A percentile compares a stretch with the other conserved stretches of the same genome.
Evolutionary conservation across 2,797 vertebrate species (phyloP).

Genomic region (Nothura maculosa): DNA sequence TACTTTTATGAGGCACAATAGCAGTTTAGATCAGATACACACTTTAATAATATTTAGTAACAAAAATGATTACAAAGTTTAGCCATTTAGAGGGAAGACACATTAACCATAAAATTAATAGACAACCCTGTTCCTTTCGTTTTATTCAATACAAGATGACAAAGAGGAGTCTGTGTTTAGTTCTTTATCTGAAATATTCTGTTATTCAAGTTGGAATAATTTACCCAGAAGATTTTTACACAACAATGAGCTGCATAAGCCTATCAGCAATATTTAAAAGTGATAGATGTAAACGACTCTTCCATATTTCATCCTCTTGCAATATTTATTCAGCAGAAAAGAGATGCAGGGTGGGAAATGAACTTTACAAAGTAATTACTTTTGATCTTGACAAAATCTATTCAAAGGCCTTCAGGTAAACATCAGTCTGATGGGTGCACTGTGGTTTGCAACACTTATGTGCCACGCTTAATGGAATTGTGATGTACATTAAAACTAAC

Average conservation of each 20-base stretch:
- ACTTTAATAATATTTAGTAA: slow-evolving; percentile 42
- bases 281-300: slow-evolving; percentile 64
- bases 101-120: slow-evolving; percentile 30
- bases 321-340: slow-evolving; percentile 79
- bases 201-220: slow-evolving; percentile 56
- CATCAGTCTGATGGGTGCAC: slow-evolving; percentile 16
- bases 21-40: slow-evolving; percentile 30
- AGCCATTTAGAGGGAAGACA: slow-evolving; percentile 10
- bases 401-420: slow-evolving; percentile 76
- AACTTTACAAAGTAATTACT: slow-evolving; percentile 82
- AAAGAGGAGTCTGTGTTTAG: slow-evolving; percentile 22
- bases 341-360: slow-evolving; percentile 64
- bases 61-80: slow-evolving; percentile 36
- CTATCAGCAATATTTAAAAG: slow-evolving; percentile 66
- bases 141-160: slow-evolving; percentile 35
- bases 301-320: slow-evolving; percentile 65
- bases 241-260: slow-evolving; percentile 44
- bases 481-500: slow-evolving; percentile 6
- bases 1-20: slow-evolving; percentile 24
- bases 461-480: slow-evolving; percentile 30
- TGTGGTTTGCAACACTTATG: neutral
- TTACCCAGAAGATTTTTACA: slow-evolving; percentile 50
- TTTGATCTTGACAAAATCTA: slow-evolving; percentile 73
- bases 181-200: slow-evolving; percentile 51
- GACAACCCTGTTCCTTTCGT: neutral